These are phyloP conservation scores for Pristionchus maxplancki DNA, from an alignment of 2,888 invertebrate genomes.

Conservation along the genomic window DNA sequence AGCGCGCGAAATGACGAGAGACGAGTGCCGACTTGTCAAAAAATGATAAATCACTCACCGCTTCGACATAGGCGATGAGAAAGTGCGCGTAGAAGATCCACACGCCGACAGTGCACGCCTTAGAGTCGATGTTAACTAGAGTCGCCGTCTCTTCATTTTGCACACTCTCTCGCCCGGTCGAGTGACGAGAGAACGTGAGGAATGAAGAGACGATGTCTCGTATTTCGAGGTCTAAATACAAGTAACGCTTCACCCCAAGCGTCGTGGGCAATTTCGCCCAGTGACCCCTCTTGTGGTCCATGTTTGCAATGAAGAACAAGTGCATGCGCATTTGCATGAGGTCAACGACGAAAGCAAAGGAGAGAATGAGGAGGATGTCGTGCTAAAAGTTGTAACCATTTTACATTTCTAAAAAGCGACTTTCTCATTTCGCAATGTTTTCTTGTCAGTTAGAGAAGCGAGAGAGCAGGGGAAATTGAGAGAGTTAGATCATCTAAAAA, in stretches of 20 bases:
- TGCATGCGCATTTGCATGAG: background rate
- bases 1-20: too few relatives aligned
- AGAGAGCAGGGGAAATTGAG: too few relatives aligned
- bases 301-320: background rate
- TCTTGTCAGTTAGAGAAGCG: background rate
- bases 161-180: too few relatives aligned
- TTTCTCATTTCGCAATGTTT: background rate
- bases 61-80: background rate
- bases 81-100: background rate
- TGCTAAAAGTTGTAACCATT: too few relatives aligned
- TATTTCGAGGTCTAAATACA: too few relatives aligned
- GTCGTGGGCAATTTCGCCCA: background rate
- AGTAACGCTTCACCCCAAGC: too few relatives aligned
- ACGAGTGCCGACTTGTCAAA: too few relatives aligned
- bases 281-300: background rate
- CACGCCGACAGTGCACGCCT: background rate
- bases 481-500: background rate
- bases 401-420: too few relatives aligned
- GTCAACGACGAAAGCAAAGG: background rate
- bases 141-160: too few relatives aligned
- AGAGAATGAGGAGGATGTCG: background rate
- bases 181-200: too few relatives aligned
- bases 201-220: too few relatives aligned
- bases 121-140: too few relatives aligned
- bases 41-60: background rate